Evolutionary conservation across 2,797 vertebrate genomes (phyloP).

Genomic region (Cyprinodon diabolis): DNA sequence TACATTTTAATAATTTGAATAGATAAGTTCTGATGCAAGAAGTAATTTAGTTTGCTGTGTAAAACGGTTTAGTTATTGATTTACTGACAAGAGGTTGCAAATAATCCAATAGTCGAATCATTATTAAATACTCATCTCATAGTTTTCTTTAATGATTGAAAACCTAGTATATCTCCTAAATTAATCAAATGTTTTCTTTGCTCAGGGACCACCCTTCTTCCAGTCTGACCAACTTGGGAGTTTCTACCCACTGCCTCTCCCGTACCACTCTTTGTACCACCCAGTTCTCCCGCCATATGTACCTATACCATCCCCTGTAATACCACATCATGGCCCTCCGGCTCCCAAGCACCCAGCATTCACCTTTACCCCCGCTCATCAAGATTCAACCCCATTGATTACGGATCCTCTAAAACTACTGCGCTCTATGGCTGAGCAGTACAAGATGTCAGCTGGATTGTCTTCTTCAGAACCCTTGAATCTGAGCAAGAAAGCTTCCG

Average conservation of each 20-base stretch:
- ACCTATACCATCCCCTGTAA: slow-evolving; percentile 27
- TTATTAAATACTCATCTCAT: background rate
- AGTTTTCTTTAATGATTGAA: background rate
- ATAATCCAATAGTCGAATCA: background rate
- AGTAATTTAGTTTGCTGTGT: background rate
- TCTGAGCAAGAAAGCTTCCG: slow-evolving; percentile 67
- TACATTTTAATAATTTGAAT: background rate
- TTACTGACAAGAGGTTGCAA: background rate
- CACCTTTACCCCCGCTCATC: background rate
- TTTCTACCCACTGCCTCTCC: slow-evolving; percentile 42
- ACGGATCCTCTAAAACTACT: slow-evolving; percentile 70
- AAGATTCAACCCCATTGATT: slow-evolving; percentile 1
- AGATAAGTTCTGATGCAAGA: background rate
- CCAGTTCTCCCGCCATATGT: slow-evolving; percentile 45
- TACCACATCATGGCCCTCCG: slow-evolving; percentile 9
- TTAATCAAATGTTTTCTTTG: slow-evolving; percentile 18
- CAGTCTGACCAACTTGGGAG: slow-evolving; percentile 32
- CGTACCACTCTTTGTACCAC: slow-evolving; percentile 51
- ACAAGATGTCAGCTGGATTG: slow-evolving; percentile 69
- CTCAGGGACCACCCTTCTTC: slow-evolving; percentile 39
- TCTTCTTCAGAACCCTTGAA: slow-evolving; percentile 71
- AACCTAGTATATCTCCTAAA: background rate
- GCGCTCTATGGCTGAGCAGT: slow-evolving; percentile 74
- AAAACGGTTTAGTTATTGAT: background rate
- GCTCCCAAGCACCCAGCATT: slow-evolving; percentile 15